phyloP scores from a whole-genome alignment of 1,140 invertebrate species.

The Gonatopus flavifemur region DNA sequence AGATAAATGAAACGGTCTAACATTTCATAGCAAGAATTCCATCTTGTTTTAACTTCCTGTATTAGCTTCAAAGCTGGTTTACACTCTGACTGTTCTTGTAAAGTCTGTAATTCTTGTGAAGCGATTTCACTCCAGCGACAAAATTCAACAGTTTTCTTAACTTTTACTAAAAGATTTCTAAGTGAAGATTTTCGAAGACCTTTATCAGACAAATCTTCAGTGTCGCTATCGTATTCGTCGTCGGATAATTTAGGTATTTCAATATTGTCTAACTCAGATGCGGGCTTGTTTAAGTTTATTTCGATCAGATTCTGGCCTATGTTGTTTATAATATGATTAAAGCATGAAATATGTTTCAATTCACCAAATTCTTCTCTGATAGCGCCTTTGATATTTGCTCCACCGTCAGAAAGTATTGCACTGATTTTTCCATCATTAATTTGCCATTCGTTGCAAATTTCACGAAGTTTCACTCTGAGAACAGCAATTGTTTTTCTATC shows the following conservation, averaged over 20 bases:
- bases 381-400: slow-evolving; percentile 14
- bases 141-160: slow-evolving; percentile 1
- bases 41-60: slow-evolving; percentile 20
- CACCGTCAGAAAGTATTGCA: slow-evolving; percentile 7
- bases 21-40: slow-evolving; percentile 25
- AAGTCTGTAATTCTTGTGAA: neutral
- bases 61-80: slow-evolving; percentile 9
- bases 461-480: neutral
- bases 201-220: neutral
- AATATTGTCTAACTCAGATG: neutral
- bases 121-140: slow-evolving; percentile 1
- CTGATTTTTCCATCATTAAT: slow-evolving; percentile 1
- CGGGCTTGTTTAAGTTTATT: neutral
- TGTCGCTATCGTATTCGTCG: neutral
- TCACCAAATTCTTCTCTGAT: slow-evolving; percentile 4
- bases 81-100: neutral
- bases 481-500: neutral
- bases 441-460: slow-evolving; percentile 5
- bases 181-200: neutral
- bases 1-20: slow-evolving; percentile 5
- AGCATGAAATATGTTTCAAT: slow-evolving; percentile 2
- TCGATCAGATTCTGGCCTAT: slow-evolving; percentile 4
- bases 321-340: neutral
- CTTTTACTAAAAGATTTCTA: neutral
- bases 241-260: neutral